Evolutionary conservation across 2,888 invertebrate species (phyloP).

Genomic region (Apocheima hispidaria): DNA sequence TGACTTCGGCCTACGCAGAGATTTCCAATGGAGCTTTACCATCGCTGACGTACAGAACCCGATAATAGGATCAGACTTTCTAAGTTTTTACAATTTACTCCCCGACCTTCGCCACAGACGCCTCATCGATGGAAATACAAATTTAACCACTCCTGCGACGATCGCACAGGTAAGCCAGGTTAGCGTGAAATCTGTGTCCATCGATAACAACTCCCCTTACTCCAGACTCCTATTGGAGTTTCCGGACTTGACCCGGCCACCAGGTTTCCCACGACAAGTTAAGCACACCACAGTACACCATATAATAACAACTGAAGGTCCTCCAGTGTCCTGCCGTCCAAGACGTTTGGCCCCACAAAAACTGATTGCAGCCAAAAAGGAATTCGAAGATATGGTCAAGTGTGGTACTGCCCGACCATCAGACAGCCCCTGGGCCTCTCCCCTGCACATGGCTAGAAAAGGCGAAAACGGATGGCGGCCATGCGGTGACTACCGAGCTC

Average conservation of each 20-base stretch:
- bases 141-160: too few relatives aligned
- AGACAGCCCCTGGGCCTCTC: background rate
- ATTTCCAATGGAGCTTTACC: too few relatives aligned
- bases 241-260: background rate
- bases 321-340: background rate
- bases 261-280: background rate
- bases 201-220: background rate
- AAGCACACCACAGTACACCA: background rate
- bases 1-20: too few relatives aligned
- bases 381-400: background rate
- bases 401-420: constrained; percentile 2
- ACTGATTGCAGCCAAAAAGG: background rate
- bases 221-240: background rate
- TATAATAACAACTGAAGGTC: background rate
- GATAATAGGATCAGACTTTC: too few relatives aligned
- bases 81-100: too few relatives aligned
- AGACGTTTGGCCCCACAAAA: background rate
- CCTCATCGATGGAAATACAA: too few relatives aligned
- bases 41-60: too few relatives aligned
- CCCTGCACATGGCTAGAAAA: background rate
- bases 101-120: too few relatives aligned
- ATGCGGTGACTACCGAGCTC: constrained; percentile 10
- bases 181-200: background rate
- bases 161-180: background rate
- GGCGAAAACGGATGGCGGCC: background rate